Base-by-base conservation (phyloP, 2,888 invertebrate genomes). In the Machimus rusticus region DNA sequence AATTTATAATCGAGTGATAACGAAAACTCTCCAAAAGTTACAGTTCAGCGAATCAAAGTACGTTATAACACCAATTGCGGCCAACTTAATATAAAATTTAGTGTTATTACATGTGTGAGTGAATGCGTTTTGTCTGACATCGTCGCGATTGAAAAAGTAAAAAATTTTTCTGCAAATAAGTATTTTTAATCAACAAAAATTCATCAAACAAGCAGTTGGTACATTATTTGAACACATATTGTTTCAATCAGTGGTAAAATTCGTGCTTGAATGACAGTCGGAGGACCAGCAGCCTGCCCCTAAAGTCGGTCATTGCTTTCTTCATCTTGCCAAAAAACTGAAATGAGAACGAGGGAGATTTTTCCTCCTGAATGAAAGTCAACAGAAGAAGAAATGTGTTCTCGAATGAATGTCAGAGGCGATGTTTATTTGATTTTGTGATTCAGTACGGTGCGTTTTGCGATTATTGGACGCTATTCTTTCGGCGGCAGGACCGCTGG, bases 61-160 rank as follows among this genome's bases (percentile, higher is more conserved):
- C 78, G 82, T 66, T 31, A 66, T 16, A 34, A 23, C 5, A 1
- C n/a, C 9, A 76, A 86, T 55, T 77, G 86, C 6, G 28, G 51
- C 77, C 51, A 86, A 55, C 86, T 86, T 86, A 34, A 77, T 55
- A 77, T 86, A 55, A 86, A 86, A 77, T 86, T 84, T 46, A 88
- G 87, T 87, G 87, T 87, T 87, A 86, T 86, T 89, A 88, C 93
- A 93, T 90, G 92, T 92, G 94, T 94, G 93, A 94, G 94, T 94
- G 93, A 93, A 93, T 94, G 89, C 88, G 88, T 89, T 89, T 94
- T 93, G 94, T 94, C 93, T 93, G 94, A 94, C 94, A 94, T 94
- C 94, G 94, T 94, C 94, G 94, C 93, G 94, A 93, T 93, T 93
- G 93, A 93, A 93, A 92, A 93, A 89, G 94, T 94, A 92, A 93